Percentiles rank a stretch among this genome's conserved stretches.
Conservation (phyloP, 2,797 vertebrate species). For the Fringilla coelebs region DNA sequence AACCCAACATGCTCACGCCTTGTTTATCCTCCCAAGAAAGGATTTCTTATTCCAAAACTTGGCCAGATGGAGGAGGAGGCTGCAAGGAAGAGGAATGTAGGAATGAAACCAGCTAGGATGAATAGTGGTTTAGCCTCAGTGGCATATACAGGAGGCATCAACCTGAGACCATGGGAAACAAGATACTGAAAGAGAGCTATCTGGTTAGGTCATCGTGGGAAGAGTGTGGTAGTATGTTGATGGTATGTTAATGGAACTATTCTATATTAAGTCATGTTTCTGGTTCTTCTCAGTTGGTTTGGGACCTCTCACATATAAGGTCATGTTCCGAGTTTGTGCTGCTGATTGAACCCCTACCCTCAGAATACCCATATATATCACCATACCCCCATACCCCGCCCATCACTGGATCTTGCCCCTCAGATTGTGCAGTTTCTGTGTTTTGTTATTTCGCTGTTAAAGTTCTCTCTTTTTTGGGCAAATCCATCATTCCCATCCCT, state of each 20-base stretch:
- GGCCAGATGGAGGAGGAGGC: neutral
- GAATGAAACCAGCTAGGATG: neutral
- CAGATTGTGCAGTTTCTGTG: neutral
- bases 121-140: neutral
- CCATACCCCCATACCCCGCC: accelerated
- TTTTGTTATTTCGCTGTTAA: neutral
- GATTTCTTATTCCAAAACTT: neutral
- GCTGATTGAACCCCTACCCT: no score
- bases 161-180: neutral
- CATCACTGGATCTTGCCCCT: no score
- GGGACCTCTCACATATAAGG: neutral
- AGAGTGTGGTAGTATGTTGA: neutral
- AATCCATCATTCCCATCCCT: neutral
- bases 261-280: neutral
- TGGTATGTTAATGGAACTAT: neutral
- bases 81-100: neutral
- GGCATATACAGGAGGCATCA: neutral
- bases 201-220: neutral
- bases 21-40: neutral
- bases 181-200: neutral
- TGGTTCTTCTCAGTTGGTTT: neutral
- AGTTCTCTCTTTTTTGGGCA: neutral
- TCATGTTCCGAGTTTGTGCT: accelerated
- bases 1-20: neutral
- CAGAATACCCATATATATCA: neutral